Conservation (phyloP, 2,113 vertebrate genomes). For the Bos indicus region DNA sequence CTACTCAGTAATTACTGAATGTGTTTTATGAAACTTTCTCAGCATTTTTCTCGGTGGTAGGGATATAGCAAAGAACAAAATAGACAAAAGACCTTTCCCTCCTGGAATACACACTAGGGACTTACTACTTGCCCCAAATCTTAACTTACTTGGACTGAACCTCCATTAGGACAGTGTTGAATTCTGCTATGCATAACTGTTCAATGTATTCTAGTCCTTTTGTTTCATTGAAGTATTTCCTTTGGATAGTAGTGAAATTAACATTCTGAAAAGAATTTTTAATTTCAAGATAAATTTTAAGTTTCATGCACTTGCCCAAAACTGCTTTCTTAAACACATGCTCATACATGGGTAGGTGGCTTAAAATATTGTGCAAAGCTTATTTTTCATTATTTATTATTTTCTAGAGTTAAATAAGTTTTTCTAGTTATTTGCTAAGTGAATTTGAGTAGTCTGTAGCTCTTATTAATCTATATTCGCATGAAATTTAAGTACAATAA, state of each 20-base stretch:
- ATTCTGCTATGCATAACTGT: slow-evolving; percentile 92
- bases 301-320: neutral
- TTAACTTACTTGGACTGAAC: slow-evolving; percentile 92
- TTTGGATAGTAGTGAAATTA: slow-evolving; percentile 91
- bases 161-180: slow-evolving; percentile 92
- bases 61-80: slow-evolving; percentile 23
- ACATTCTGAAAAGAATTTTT: slow-evolving; percentile 82
- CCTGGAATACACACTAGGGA: neutral
- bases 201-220: slow-evolving; percentile 96
- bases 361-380: slow-evolving; percentile 15
- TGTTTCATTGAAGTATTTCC: slow-evolving; percentile 97
- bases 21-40: neutral
- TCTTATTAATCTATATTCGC: neutral
- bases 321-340: neutral
- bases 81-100: neutral
- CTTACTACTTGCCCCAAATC: neutral
- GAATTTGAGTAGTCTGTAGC: neutral
- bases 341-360: neutral
- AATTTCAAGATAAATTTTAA: slow-evolving; percentile 44
- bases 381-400: slow-evolving; percentile 19
- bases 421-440: slow-evolving; percentile 30
- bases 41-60: neutral
- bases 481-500: slow-evolving; percentile 1
- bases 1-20: neutral
- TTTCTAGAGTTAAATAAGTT: slow-evolving; percentile 1